Evolutionary conservation across 2,888 invertebrate species (phyloP).

Genomic region (Diaphora mendica): DNA sequence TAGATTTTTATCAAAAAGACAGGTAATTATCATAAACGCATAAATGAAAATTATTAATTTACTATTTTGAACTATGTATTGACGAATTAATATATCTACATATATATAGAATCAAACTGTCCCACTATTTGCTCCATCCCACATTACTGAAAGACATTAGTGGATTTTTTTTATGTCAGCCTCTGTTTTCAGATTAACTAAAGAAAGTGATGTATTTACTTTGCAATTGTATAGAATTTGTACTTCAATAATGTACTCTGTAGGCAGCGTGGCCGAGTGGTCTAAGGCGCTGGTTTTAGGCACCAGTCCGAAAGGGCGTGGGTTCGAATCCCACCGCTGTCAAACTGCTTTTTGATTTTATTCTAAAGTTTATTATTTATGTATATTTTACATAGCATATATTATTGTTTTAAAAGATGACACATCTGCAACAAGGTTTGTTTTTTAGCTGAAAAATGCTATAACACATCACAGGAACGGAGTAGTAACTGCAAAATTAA

Average conservation of each 20-base stretch:
- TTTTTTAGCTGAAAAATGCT: no score
- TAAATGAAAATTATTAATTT: neutral
- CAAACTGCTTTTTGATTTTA: slow-evolving; percentile 61
- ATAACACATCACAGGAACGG: no score
- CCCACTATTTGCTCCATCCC: no score
- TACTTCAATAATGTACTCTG: neutral
- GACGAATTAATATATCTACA: neutral
- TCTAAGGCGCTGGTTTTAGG: slow-evolving; percentile 91
- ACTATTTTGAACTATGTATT: neutral
- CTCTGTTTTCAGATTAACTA: neutral
- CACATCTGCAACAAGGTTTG: no score
- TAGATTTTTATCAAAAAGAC: neutral
- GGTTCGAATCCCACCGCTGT: slow-evolving; percentile 91
- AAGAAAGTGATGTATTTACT: neutral
- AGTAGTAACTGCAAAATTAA: no score
- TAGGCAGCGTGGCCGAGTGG: slow-evolving; percentile 89
- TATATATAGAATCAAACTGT: no score
- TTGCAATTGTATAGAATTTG: neutral
- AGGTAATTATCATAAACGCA: neutral
- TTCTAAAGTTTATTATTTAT: neutral
- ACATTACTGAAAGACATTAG: neutral
- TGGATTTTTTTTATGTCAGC: neutral
- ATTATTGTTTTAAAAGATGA: neutral
- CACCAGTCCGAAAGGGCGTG: slow-evolving; percentile 90
- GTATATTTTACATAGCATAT: neutral